These are phyloP conservation scores for Bovichtus diacanthus DNA, from an alignment of 2,797 vertebrate species.

Conservation along the genomic window DNA sequence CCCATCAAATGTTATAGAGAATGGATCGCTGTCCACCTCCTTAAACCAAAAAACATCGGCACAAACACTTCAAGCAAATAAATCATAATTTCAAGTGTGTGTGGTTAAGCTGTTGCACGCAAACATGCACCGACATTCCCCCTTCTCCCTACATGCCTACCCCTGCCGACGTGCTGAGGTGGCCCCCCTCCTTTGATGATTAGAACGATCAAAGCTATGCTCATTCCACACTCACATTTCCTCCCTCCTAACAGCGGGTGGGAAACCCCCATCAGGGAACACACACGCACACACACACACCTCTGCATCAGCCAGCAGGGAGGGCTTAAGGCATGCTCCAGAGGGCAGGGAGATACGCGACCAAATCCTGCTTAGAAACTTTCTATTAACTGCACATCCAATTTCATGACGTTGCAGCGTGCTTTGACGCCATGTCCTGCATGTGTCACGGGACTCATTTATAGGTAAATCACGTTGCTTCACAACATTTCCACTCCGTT, in stretches of 20 bases:
- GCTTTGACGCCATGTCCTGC: conserved; percentile 12
- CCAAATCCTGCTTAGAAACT: conserved; percentile 15
- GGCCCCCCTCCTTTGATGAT: conserved; percentile 64
- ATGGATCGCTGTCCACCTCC: not conserved
- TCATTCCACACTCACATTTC: conserved; percentile 71
- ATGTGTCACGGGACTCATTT: conserved; percentile 17
- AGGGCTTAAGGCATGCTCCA: conserved; percentile 41
- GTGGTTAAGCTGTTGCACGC: conserved; percentile 7
- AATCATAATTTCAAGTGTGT: conserved; percentile 23
- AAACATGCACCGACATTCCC: conserved; percentile 1
- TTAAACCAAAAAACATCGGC: not conserved
- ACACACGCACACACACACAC: conserved; percentile 37
- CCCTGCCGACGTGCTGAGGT: conserved; percentile 23
- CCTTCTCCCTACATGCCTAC: conserved; percentile 19
- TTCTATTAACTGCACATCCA: conserved; percentile 20
- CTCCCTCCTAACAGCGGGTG: conserved; percentile 44
- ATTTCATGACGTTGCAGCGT: not conserved
- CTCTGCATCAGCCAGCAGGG: conserved; percentile 35
- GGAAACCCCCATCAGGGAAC: conserved; percentile 68
- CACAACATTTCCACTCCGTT: not conserved
- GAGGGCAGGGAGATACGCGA: conserved; percentile 7
- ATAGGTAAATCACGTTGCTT: not conserved
- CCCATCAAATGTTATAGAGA: conserved; percentile 32
- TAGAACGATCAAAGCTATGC: conserved; percentile 73
- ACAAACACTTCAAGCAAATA: conserved; percentile 8